Evolutionary conservation across 2,888 invertebrate genomes (phyloP), one percentile per base, ranked within the genome.

Genomic region (Drosophila longiperda): DNA sequence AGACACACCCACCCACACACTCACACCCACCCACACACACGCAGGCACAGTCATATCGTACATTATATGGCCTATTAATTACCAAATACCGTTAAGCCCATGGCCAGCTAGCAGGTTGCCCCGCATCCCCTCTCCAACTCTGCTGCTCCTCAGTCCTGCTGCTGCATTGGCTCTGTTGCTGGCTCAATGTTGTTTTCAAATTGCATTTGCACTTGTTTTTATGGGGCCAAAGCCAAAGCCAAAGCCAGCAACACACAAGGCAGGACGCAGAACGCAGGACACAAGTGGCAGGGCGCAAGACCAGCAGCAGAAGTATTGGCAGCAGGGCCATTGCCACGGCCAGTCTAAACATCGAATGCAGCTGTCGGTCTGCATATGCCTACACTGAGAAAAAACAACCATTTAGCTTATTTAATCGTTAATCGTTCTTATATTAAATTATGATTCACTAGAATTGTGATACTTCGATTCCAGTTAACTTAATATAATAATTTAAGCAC

Each of bases 21-120:
- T 15, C 15, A 20, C 45, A 23, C n/a, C n/a, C 23, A 23, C n/a
- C 17, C 17, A 23, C 60, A 50, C 17, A n/a, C n/a, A 20, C 29
- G 48, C 49, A 58, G 34, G 42, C 42, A 36, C 34, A 65, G 67
- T 70, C 81, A 55, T 74, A 84, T 86, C 89, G 82, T 84, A 84
- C 85, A 84, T 84, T 87, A 89, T 87, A 85, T 89, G 87, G 89
- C 89, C 85, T 85, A 89, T 85, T 85, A 85, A 85, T 85, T 85
- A 85, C 85, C 84, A 89, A 89, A 87, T 84, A 77, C 87, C 78
- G 75, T 69, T 71, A 83, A 82, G 78, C 87, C 87, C 66, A 68
- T 78, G 55, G 59, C 58, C 73, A 66, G 64, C 66, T 52, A 68
- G 68, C 70, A 83, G 76, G 78, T 78, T 57, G 63, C 36, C 36